Conservation (phyloP, 2,113 vertebrate species). For the Chrysemys picta region DNA sequence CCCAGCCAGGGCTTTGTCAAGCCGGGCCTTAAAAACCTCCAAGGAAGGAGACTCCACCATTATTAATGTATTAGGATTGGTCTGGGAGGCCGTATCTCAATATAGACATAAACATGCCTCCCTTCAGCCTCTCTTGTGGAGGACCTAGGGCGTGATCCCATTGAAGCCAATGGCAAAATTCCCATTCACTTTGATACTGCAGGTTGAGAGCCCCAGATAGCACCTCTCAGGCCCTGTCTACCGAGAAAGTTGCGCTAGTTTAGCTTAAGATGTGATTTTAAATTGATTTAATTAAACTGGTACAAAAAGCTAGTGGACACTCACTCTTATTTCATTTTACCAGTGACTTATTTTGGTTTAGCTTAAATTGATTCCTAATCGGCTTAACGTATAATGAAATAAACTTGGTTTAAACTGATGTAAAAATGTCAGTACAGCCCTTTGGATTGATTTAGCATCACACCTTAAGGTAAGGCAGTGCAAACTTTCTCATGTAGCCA, state of each 20-base stretch:
- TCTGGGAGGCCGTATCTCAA: background rate
- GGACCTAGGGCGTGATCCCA: background rate
- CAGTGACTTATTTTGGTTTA: background rate
- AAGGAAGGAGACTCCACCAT: no score
- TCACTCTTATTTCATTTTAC: background rate
- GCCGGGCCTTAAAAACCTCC: no score
- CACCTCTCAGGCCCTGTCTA: background rate
- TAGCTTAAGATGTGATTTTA: background rate
- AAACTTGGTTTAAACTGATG: background rate
- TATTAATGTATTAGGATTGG: background rate
- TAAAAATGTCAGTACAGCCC: background rate
- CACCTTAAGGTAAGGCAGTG: background rate
- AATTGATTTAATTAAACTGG: background rate
- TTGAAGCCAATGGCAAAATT: background rate
- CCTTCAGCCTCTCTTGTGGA: background rate
- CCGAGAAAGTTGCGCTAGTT: background rate
- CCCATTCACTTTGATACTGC: background rate
- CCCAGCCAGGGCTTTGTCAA: no score
- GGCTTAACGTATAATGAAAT: background rate
- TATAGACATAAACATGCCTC: background rate
- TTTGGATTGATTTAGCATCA: background rate
- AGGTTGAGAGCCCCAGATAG: background rate
- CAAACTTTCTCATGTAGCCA: background rate
- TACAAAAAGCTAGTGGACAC: background rate
- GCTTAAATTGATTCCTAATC: background rate